phyloP scores from a whole-genome alignment of 1,140 invertebrate species.

The Bombus turneri region DNA sequence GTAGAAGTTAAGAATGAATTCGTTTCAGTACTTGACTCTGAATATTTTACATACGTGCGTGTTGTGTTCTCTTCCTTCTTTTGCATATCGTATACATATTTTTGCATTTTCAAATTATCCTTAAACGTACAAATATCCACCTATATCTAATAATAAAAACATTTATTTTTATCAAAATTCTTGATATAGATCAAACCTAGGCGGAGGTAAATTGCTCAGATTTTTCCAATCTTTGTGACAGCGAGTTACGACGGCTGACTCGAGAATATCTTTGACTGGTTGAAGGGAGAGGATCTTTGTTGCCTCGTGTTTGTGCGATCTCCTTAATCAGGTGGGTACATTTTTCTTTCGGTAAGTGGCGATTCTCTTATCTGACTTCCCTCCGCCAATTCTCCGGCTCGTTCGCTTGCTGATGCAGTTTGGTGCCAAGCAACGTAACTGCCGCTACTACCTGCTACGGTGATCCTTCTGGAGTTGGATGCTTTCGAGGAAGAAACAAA shows the following conservation, averaged over 20 bases:
- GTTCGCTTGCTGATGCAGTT: constrained; percentile 35
- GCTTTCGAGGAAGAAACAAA: constrained; percentile 5
- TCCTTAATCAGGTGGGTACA: constrained; percentile 72
- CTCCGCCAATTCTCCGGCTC: constrained; percentile 35
- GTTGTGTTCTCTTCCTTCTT: too few relatives aligned
- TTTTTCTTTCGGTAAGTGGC: constrained; percentile 73
- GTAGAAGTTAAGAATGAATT: too few relatives aligned
- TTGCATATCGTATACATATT: background rate
- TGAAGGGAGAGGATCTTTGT: background rate
- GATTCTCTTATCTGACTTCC: constrained; percentile 72
- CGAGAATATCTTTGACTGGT: background rate
- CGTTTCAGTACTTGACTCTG: too few relatives aligned
- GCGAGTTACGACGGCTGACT: background rate
- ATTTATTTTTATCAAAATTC: background rate
- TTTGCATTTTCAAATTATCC: background rate
- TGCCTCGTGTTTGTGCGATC: constrained; percentile 55
- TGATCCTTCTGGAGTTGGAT: constrained; percentile 4
- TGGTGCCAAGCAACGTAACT: constrained; percentile 48
- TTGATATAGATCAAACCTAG: background rate
- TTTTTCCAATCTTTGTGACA: background rate
- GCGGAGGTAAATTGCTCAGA: background rate
- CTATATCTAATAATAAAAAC: too few relatives aligned
- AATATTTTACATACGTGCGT: too few relatives aligned
- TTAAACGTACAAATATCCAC: background rate
- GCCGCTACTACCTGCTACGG: constrained; percentile 42